Conservation (phyloP, 2,113 vertebrate genomes). For the Mastomys natalensis region DNA sequence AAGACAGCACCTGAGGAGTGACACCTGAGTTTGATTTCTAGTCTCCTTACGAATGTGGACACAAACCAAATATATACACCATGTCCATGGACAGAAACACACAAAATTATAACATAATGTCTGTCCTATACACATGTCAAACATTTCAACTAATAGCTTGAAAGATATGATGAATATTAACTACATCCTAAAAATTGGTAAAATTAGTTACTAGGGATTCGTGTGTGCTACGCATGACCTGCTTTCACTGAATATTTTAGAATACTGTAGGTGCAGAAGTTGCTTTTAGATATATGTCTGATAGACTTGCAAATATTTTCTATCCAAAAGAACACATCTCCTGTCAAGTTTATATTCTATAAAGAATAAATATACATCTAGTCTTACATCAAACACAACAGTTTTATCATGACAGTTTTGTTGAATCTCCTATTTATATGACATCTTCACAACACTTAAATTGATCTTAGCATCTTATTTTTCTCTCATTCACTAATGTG, state of each 20-base stretch:
- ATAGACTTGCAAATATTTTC: background rate
- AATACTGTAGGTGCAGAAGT: background rate
- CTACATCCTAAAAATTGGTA: background rate
- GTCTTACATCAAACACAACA: background rate
- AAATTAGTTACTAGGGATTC: background rate
- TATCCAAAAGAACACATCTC: background rate
- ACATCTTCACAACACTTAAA: background rate
- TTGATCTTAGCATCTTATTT: background rate
- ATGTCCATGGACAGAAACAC: too few species aligned
- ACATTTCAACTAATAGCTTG: background rate
- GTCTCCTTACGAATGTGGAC: too few species aligned
- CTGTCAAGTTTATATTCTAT: background rate
- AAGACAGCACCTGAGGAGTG: background rate
- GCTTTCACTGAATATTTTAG: background rate
- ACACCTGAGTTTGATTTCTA: background rate
- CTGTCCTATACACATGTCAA: background rate
- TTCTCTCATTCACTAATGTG: background rate
- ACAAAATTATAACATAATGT: background rate
- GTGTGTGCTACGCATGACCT: background rate
- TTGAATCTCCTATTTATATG: background rate
- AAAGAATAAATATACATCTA: background rate
- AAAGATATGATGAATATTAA: background rate
- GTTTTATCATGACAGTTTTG: background rate
- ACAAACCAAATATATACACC: background rate
- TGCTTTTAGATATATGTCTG: background rate